Percentiles rank a stretch among this genome's conserved stretches.
Evolutionary conservation across 2,113 vertebrate genomes (phyloP).

Genomic region (Andinoacara biseriatus): DNA sequence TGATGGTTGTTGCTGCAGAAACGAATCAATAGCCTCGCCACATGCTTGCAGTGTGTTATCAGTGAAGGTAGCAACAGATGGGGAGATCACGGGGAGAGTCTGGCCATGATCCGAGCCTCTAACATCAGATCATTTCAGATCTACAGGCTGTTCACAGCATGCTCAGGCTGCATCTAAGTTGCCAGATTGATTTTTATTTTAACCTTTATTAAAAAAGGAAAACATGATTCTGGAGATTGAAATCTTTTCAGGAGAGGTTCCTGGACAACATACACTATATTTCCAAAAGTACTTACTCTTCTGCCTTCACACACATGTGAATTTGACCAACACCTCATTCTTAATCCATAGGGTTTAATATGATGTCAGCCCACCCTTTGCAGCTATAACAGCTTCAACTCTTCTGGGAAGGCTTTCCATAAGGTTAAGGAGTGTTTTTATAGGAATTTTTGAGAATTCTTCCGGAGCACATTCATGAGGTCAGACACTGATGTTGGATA

Average conservation of each 20-base stretch:
- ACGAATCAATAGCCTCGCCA: slow-evolving; percentile 25
- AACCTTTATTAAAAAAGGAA: background rate
- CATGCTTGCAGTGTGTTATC: slow-evolving; percentile 28
- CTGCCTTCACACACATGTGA: too few relatives aligned
- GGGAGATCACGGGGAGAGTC: background rate
- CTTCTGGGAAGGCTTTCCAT: too few relatives aligned
- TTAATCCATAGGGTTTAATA: too few relatives aligned
- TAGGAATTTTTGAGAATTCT: too few relatives aligned
- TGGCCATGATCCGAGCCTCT: background rate
- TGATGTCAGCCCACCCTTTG: too few relatives aligned
- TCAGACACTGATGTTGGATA: too few relatives aligned
- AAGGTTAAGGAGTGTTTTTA: too few relatives aligned
- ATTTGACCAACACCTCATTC: too few relatives aligned
- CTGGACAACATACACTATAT: background rate
- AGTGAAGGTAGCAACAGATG: slow-evolving; percentile 35
- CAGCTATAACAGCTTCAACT: too few relatives aligned
- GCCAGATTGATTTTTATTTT: background rate
- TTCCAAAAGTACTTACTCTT: too few relatives aligned
- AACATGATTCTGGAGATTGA: too few relatives aligned
- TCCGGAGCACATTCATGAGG: too few relatives aligned
- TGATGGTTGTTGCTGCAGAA: slow-evolving; percentile 39
- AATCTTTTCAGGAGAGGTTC: background rate
- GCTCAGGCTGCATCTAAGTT: background rate
- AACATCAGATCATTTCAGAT: background rate
- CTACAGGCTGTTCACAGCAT: background rate